phyloP scores from a whole-genome alignment of 2,888 invertebrate genomes.

The Caenorhabditis sp. region DNA sequence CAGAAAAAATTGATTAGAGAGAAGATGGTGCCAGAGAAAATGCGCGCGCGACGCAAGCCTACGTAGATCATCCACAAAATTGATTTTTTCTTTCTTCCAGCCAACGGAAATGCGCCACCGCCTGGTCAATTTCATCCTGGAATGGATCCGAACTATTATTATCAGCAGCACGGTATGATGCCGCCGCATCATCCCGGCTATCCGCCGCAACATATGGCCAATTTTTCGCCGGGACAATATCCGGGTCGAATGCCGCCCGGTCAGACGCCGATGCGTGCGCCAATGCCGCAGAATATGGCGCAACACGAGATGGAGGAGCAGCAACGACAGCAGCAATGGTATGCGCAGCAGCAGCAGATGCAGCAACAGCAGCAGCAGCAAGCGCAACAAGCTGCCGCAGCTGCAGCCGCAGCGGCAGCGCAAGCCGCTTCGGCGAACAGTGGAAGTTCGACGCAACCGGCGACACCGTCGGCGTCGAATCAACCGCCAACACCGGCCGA shows the following conservation, averaged over 20 bases:
- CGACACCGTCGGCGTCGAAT: conserved; percentile 50
- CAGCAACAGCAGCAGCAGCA: conserved; percentile 32
- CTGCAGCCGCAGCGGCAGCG: conserved; percentile 16
- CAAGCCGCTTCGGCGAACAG: conserved; percentile 14
- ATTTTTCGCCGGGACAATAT: conserved; percentile 41
- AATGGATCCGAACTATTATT: conserved; percentile 38
- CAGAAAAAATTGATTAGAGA: no score
- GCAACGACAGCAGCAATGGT: conserved; percentile 33
- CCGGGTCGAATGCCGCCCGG: conserved; percentile 23
- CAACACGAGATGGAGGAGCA: conserved; percentile 42
- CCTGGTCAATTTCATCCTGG: conserved; percentile 9
- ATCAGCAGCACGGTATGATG: conserved; percentile 41
- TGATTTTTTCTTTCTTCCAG: no score
- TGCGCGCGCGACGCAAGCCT: no score
- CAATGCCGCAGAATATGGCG: conserved; percentile 44
- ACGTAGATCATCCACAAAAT: no score
- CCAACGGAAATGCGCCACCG: background rate
- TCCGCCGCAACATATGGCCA: conserved; percentile 34
- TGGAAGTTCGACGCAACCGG: conserved; percentile 42
- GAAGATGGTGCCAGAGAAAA: no score
- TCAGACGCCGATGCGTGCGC: conserved; percentile 43
- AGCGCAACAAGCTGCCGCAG: conserved; percentile 21
- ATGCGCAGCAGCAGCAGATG: conserved; percentile 32
- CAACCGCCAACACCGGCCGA: conserved; percentile 48
- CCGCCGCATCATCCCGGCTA: conserved; percentile 32